A percentile compares a stretch with the other conserved stretches of the same genome.
Evolutionary conservation across 2,888 invertebrate genomes (phyloP).

Genomic region (Platycnemis pennipes): DNA sequence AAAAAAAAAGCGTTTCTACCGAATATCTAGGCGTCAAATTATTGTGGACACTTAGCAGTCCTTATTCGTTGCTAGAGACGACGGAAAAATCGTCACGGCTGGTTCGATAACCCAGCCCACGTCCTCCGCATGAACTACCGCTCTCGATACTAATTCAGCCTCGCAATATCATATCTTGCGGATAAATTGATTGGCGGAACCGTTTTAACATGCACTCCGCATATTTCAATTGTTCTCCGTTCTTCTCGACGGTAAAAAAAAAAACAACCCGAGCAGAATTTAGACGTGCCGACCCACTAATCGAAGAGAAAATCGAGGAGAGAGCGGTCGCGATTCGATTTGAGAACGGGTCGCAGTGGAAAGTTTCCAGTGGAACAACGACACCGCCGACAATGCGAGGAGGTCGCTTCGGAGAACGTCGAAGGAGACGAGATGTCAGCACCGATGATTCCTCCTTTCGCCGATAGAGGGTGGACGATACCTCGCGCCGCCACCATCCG

Average conservation of each 20-base stretch:
- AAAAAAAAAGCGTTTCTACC: no score
- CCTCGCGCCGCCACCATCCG: slow-evolving; percentile 59
- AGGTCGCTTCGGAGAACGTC: slow-evolving; percentile 46
- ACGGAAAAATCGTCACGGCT: background rate
- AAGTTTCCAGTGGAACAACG: background rate
- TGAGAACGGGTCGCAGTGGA: background rate
- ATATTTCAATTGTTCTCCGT: no score
- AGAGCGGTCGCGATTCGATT: background rate
- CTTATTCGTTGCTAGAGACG: no score
- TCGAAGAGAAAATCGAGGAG: background rate
- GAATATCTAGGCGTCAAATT: no score
- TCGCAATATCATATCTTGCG: background rate
- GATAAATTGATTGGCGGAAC: background rate
- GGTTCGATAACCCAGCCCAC: background rate
- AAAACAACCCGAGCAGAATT: background rate
- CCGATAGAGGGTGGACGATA: slow-evolving; percentile 65
- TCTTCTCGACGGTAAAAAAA: background rate
- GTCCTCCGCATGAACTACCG: background rate
- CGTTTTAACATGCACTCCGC: no score
- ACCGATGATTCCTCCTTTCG: slow-evolving; percentile 55
- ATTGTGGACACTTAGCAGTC: no score
- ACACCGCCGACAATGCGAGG: background rate
- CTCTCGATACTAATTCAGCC: background rate
- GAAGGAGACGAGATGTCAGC: slow-evolving; percentile 63
- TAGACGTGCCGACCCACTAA: background rate